Evolutionary conservation across 1,140 invertebrate species (phyloP).

Genomic region (Drosophila watanabei): DNA sequence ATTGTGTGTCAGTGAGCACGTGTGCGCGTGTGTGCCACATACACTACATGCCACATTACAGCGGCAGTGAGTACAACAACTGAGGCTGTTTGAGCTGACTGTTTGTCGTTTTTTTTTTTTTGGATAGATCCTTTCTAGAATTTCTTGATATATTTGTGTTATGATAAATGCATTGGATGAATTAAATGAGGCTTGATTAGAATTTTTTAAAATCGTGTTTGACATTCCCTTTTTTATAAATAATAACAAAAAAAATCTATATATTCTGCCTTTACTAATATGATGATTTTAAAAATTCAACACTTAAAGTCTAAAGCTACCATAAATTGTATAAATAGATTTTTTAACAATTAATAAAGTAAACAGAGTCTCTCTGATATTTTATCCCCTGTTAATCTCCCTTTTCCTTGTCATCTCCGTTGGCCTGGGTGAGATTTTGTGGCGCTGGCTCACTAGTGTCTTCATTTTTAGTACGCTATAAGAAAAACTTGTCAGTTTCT

Average conservation of each 20-base stretch:
- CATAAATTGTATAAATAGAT: neutral
- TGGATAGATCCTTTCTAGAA: too few species aligned
- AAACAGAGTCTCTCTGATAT: too few species aligned
- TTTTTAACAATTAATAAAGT: neutral
- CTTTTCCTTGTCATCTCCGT: neutral
- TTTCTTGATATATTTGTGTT: neutral
- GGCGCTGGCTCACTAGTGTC: constrained; percentile 65
- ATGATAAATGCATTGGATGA: too few species aligned
- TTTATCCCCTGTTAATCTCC: too few species aligned
- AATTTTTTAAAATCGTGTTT: neutral
- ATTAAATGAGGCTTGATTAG: neutral
- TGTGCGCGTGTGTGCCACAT: constrained; percentile 31
- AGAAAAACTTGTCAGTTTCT: constrained; percentile 57
- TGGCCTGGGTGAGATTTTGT: constrained; percentile 45
- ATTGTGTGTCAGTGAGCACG: constrained; percentile 36
- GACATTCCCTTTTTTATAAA: neutral
- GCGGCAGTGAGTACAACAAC: constrained; percentile 52
- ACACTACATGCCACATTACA: constrained; percentile 67
- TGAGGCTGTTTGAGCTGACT: neutral
- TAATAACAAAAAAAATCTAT: too few species aligned
- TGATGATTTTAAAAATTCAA: neutral
- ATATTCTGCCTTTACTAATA: too few species aligned
- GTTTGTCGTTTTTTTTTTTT: neutral
- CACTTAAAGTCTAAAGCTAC: neutral
- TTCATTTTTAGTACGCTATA: constrained; percentile 73